A percentile compares a stretch with the other conserved stretches of the same genome.
phyloP scores from a whole-genome alignment of 2,888 invertebrate species.

The Mesorhabditis sp. region DNA sequence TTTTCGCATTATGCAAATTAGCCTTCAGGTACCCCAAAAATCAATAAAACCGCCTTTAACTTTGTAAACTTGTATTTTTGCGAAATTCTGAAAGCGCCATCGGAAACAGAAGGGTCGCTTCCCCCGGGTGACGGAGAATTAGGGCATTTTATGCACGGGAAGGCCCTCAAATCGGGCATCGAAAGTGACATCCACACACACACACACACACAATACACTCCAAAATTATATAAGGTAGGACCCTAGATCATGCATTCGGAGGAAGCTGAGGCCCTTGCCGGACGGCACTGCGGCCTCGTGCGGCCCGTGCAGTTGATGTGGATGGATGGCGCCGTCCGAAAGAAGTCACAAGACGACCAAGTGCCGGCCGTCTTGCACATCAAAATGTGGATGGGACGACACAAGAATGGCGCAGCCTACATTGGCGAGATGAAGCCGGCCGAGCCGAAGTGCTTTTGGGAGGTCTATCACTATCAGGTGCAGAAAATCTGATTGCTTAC shows the following conservation, averaged over 20 bases:
- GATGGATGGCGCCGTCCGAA: conserved; percentile 24
- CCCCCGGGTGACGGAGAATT: no score
- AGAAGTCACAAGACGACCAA: conserved; percentile 16
- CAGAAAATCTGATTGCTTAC: neutral
- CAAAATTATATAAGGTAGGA: no score
- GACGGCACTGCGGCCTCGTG: conserved; percentile 29
- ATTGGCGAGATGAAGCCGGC: conserved; percentile 35
- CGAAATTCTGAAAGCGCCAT: no score
- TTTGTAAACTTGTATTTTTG: no score
- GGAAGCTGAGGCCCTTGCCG: conserved; percentile 20
- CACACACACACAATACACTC: no score
- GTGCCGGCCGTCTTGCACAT: conserved; percentile 40
- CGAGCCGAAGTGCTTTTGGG: conserved; percentile 38
- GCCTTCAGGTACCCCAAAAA: no score
- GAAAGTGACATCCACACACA: no score
- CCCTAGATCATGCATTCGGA: neutral
- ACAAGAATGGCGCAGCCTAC: conserved; percentile 14
- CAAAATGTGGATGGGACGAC: conserved; percentile 44
- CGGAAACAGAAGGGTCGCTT: no score
- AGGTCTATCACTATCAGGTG: conserved; percentile 38
- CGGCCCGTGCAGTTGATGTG: conserved; percentile 29
- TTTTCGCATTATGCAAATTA: no score
- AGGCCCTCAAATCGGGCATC: no score
- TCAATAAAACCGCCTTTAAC: no score
- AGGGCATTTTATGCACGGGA: no score